phyloP scores from a whole-genome alignment of 1,140 invertebrate genomes.

The Aphelenchoides fujianensis region DNA sequence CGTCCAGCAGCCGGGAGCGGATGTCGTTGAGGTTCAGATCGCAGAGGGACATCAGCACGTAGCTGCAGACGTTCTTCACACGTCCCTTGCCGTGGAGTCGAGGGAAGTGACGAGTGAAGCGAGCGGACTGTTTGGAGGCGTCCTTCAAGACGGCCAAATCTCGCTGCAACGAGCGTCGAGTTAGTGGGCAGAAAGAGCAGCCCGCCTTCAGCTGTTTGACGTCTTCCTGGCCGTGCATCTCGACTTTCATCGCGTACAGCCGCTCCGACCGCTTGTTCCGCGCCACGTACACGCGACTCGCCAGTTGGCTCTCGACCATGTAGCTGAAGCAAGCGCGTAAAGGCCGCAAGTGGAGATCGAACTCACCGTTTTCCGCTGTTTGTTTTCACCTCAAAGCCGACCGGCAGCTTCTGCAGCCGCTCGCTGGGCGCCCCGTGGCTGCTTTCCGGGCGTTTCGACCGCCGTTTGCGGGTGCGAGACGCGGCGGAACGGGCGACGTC shows the following conservation, averaged over 20 bases:
- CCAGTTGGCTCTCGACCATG: neutral
- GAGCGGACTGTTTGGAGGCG: neutral
- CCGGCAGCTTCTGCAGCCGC: neutral
- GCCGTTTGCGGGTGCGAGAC: too few relatives aligned
- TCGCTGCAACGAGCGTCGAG: neutral
- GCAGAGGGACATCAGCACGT: slow-evolving; percentile 15
- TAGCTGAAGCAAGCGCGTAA: neutral
- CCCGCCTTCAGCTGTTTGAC: neutral
- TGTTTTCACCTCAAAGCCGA: neutral
- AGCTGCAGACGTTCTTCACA: slow-evolving; percentile 1
- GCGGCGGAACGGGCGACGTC: too few relatives aligned
- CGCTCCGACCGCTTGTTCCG: neutral
- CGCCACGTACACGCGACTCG: neutral
- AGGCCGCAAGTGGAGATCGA: neutral
- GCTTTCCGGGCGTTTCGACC: too few relatives aligned
- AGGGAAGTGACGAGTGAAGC: slow-evolving; percentile 27
- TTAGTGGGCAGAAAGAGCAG: neutral
- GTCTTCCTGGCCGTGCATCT: neutral
- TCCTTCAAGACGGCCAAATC: slow-evolving; percentile 3
- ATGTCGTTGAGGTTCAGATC: slow-evolving; percentile 22
- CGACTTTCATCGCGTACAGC: neutral
- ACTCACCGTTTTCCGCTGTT: neutral
- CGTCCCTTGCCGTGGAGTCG: slow-evolving; percentile 17
- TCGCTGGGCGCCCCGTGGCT: too few relatives aligned
- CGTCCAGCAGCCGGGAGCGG: neutral